Evolutionary conservation across 2,888 invertebrate species (phyloP).

Genomic region (Cosmia pyralina): DNA sequence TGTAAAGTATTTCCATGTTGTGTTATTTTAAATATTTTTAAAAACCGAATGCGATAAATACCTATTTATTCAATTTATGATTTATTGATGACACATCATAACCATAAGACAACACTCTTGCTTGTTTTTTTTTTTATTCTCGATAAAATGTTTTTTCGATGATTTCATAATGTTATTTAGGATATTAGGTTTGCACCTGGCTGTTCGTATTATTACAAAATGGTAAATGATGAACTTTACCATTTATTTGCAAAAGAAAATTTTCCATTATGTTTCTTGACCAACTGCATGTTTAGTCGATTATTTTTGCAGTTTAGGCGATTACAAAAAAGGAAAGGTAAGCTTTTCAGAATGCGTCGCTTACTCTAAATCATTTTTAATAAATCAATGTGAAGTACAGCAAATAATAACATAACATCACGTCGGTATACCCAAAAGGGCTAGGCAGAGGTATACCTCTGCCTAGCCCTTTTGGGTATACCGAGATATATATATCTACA

Average conservation of each 20-base stretch:
- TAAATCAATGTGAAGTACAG: neutral
- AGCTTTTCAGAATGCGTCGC: neutral
- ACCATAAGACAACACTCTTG: no score
- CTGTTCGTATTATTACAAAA: neutral
- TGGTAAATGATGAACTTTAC: conserved; percentile 11
- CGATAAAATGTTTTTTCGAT: no score
- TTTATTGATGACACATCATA: conserved; percentile 11
- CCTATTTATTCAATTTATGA: conserved; percentile 10
- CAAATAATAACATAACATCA: no score
- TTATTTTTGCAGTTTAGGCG: conserved; percentile 2
- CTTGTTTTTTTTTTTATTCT: neutral
- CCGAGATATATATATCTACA: no score
- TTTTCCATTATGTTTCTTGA: neutral
- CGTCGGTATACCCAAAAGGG: no score
- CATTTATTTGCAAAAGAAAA: conserved; percentile 21
- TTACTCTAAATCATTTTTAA: neutral
- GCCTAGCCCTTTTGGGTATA: no score
- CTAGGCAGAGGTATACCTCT: no score
- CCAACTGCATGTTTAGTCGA: conserved; percentile 4
- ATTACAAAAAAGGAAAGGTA: neutral
- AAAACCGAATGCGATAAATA: neutral
- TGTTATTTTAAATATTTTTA: neutral
- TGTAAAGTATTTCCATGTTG: no score
- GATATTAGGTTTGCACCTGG: conserved; percentile 1
- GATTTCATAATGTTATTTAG: neutral